Percentiles rank a stretch among this genome's conserved stretches.
These are phyloP conservation scores for Barbus barbus DNA, from an alignment of 2,113 vertebrate genomes.

Conservation along the genomic window DNA sequence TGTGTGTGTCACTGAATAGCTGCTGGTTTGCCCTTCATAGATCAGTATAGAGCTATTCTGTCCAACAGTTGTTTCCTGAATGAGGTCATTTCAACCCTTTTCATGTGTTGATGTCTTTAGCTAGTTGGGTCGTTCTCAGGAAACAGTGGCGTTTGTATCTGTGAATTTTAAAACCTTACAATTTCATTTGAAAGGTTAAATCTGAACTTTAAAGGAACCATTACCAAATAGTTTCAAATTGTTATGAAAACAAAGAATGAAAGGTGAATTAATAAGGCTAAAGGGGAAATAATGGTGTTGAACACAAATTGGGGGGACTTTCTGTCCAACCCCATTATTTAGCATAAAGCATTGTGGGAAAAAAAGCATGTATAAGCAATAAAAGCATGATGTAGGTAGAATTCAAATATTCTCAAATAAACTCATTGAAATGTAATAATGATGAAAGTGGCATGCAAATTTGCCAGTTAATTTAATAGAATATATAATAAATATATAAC, in stretches of 20 bases:
- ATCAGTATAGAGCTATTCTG: constrained; percentile 4
- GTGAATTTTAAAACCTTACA: not conserved
- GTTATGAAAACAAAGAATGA: not conserved
- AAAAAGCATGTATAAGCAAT: not conserved
- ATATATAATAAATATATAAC: not conserved
- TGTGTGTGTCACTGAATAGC: not conserved
- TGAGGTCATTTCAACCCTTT: constrained; percentile 11
- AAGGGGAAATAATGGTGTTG: not conserved
- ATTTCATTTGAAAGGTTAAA: not conserved
- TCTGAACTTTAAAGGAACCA: not conserved
- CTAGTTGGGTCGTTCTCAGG: not conserved
- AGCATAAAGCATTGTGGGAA: too few species aligned
- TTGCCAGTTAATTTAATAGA: too few species aligned
- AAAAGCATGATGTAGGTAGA: not conserved
- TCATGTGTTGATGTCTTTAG: not conserved
- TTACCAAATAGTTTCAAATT: not conserved
- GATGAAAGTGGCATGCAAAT: too few species aligned
- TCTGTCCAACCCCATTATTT: too few species aligned
- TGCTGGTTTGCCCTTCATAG: constrained; percentile 20
- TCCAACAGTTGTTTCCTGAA: constrained; percentile 1
- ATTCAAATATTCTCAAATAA: too few species aligned
- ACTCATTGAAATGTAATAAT: too few species aligned
- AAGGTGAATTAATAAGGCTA: not conserved
- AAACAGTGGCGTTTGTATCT: not conserved
- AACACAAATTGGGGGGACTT: not conserved